A percentile compares a stretch with the other conserved stretches of the same genome.
These are phyloP conservation scores for Cochlearius cochlearius DNA, from an alignment of 2,113 vertebrate genomes.

Conservation along the genomic window DNA sequence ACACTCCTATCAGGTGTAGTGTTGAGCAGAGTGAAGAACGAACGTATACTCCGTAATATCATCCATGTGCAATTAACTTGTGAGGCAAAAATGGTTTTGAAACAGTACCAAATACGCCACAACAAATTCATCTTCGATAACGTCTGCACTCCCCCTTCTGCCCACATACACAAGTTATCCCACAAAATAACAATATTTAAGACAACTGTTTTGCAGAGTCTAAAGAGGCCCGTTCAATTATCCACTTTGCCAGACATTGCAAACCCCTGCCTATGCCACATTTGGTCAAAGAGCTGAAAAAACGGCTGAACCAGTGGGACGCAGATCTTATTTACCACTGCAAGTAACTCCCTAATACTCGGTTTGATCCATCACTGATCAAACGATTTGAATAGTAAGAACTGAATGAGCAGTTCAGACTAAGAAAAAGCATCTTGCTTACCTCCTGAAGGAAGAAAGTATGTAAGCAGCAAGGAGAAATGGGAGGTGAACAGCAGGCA, in stretches of 20 bases:
- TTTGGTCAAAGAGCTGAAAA: background rate
- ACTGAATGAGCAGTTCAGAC: background rate
- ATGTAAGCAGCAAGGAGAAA: background rate
- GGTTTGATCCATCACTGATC: background rate
- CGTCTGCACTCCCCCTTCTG: background rate
- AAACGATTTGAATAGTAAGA: background rate
- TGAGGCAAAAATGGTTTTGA: background rate
- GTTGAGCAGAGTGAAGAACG: background rate
- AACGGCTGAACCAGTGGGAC: background rate
- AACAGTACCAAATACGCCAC: background rate
- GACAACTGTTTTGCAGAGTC: background rate
- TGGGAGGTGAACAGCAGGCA: background rate
- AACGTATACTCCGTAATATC: background rate
- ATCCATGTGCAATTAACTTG: background rate
- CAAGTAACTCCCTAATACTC: too few relatives aligned
- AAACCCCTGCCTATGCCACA: background rate
- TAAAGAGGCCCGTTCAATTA: background rate
- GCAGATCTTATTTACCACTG: background rate
- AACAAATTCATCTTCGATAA: background rate
- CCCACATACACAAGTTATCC: background rate
- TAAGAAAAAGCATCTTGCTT: conserved; percentile 3
- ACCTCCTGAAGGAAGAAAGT: background rate
- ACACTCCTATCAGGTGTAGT: background rate
- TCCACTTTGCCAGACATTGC: background rate
- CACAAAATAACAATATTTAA: background rate